phyloP scores from a whole-genome alignment of 1,140 invertebrate species.

The Dufourea novaeangliae region DNA sequence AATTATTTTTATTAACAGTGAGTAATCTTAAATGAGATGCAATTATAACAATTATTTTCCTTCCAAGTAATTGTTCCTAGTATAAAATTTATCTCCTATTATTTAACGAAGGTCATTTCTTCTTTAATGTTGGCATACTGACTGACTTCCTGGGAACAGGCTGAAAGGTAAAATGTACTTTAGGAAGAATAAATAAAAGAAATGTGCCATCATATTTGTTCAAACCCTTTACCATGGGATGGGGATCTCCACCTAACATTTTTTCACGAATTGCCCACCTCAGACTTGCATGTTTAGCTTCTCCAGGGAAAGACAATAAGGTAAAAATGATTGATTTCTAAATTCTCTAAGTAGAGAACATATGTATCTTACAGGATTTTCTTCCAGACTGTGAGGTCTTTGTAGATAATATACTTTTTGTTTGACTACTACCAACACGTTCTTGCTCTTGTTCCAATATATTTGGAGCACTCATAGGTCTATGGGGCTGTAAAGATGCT shows the following conservation, averaged over 20 bases:
- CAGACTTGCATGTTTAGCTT: conserved; percentile 83
- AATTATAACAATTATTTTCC: neutral
- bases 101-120: conserved; percentile 27
- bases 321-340: too few species aligned
- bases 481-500: neutral
- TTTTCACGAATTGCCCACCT: conserved; percentile 85
- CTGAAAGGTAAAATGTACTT: conserved; percentile 61
- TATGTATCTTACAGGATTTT: conserved; percentile 77
- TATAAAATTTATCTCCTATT: conserved; percentile 8
- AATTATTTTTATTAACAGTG: conserved; percentile 13
- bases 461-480: conserved; percentile 53
- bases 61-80: conserved; percentile 10
- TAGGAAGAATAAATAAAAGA: conserved; percentile 10
- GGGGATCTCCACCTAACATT: conserved; percentile 81
- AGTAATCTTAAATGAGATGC: neutral
- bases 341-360: too few species aligned
- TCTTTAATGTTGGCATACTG: conserved; percentile 53
- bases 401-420: conserved; percentile 57
- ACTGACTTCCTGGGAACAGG: conserved; percentile 67
- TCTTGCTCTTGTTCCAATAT: conserved; percentile 56
- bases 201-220: conserved; percentile 11
- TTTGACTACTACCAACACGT: conserved; percentile 45
- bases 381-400: conserved; percentile 57
- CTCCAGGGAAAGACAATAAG: conserved; percentile 87
- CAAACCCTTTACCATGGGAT: conserved; percentile 70